A percentile compares a stretch with the other conserved stretches of the same genome.
phyloP scores from a whole-genome alignment of 2,797 vertebrate genomes.

The Austrolebias charrua region DNA sequence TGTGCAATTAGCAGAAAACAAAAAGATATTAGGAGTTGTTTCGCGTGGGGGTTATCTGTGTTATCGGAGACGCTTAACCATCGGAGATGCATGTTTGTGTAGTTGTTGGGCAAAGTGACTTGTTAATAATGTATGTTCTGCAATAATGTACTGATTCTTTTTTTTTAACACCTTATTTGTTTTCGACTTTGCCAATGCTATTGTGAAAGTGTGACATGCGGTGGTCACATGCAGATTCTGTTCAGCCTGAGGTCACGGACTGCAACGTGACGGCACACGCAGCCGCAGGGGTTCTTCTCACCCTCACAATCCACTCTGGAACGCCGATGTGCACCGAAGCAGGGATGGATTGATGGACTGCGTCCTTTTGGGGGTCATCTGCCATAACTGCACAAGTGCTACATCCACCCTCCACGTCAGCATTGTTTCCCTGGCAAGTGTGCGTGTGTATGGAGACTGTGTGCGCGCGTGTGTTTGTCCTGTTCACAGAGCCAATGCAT shows the following conservation, averaged over 20 bases:
- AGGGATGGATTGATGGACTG: conserved; percentile 67
- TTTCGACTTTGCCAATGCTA: conserved; percentile 76
- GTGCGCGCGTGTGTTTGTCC: conserved; percentile 65
- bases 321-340: conserved; percentile 65
- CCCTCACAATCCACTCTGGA: conserved; percentile 60
- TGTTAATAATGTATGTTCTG: conserved; percentile 87
- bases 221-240: conserved; percentile 77
- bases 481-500: conserved; percentile 79
- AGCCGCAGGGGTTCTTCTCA: conserved; percentile 50
- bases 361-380: conserved; percentile 70
- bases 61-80: conserved; percentile 74
- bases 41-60: conserved; percentile 66
- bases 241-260: conserved; percentile 74
- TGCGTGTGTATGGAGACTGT: conserved; percentile 39
- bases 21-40: conserved; percentile 63
- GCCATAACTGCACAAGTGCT: conserved; percentile 78
- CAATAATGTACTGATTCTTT: conserved; percentile 85
- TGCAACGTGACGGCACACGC: conserved; percentile 63
- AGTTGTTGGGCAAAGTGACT: conserved; percentile 82
- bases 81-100: conserved; percentile 84
- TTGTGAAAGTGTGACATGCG: conserved; percentile 82
- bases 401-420: conserved; percentile 69
- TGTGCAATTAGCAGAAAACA: conserved; percentile 76
- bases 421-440: conserved; percentile 69
- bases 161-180: conserved; percentile 73